Conservation (phyloP, 2,888 invertebrate species). For the Aproaerema taeniolella region DNA sequence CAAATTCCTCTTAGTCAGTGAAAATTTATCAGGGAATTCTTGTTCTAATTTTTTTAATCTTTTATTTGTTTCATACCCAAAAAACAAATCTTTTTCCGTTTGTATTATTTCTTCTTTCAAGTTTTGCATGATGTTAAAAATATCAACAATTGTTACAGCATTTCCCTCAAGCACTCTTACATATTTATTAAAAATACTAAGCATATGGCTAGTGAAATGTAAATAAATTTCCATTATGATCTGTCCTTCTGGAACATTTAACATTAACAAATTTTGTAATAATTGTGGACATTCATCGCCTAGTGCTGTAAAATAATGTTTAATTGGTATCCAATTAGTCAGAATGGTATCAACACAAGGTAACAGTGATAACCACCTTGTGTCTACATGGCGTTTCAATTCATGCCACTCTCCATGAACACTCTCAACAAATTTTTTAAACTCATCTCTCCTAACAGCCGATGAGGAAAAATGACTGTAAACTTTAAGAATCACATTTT, state of each 20-base stretch:
- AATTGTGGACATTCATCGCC: slow-evolving; percentile 20
- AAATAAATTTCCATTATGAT: slow-evolving; percentile 10
- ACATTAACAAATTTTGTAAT: slow-evolving; percentile 14
- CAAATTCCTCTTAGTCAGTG: neutral
- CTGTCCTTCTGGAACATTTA: slow-evolving; percentile 2
- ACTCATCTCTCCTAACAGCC: slow-evolving; percentile 17
- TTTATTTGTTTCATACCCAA: neutral
- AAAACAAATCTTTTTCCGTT: slow-evolving; percentile 14
- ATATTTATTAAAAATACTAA: slow-evolving; percentile 21
- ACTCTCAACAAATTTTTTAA: slow-evolving; percentile 17
- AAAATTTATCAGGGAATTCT: neutral
- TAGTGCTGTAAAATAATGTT: slow-evolving; percentile 22
- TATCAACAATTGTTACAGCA: slow-evolving; percentile 18
- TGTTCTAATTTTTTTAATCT: neutral
- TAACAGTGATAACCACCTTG: slow-evolving; percentile 19
- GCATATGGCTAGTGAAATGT: slow-evolving; percentile 19
- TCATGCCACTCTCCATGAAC: slow-evolving; percentile 24
- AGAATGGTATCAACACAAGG: slow-evolving; percentile 17
- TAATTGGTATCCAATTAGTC: slow-evolving; percentile 16
- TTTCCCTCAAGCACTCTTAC: slow-evolving; percentile 20
- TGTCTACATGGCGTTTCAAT: slow-evolving; percentile 19
- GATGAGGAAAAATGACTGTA: slow-evolving; percentile 21
- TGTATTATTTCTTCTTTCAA: slow-evolving; percentile 19
- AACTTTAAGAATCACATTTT: slow-evolving; percentile 21
- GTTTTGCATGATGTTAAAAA: slow-evolving; percentile 19